These are phyloP conservation scores for Rhaphigaster nebulosa DNA, from an alignment of 2,888 invertebrate species.

Conservation along the genomic window DNA sequence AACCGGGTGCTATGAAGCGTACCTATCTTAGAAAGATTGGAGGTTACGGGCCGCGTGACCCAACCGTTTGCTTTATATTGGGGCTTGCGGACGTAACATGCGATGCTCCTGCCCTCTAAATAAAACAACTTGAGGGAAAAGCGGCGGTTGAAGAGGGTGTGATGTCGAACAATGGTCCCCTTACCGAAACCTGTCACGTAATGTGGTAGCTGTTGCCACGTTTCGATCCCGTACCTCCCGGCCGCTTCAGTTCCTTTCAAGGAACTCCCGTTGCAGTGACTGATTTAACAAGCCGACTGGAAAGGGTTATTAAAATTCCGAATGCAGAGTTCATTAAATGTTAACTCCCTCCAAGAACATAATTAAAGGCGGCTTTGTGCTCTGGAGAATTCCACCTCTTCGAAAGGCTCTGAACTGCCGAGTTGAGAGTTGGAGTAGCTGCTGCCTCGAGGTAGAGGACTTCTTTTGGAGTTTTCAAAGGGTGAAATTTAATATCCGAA, in stretches of 20 bases:
- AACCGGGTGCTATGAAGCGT: not conserved
- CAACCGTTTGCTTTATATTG: not conserved
- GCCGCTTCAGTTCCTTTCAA: constrained; percentile 9
- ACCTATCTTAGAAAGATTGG: not conserved
- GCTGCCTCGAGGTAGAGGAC: not conserved
- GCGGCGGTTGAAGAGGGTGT: not conserved
- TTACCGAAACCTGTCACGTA: not conserved
- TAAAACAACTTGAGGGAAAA: not conserved
- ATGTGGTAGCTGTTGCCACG: not conserved
- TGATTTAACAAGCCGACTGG: constrained; percentile 43
- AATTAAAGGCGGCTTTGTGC: constrained; percentile 53
- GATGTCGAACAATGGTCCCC: not conserved
- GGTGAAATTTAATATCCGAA: constrained; percentile 56
- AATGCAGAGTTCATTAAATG: constrained; percentile 53
- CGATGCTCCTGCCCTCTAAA: not conserved
- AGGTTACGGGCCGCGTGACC: not conserved
- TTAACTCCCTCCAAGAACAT: constrained; percentile 43
- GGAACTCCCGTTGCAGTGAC: not conserved
- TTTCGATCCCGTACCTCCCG: not conserved
- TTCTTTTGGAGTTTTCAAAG: constrained; percentile 52
- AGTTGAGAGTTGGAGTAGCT: not conserved
- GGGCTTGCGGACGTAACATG: not conserved
- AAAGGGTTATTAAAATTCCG: constrained; percentile 50
- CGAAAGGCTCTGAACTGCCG: not conserved
- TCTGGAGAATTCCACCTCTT: not conserved